Evolutionary conservation across 2,888 invertebrate genomes (phyloP), one percentile per base, ranked within the genome.

Genomic region (Erynnis tages): DNA sequence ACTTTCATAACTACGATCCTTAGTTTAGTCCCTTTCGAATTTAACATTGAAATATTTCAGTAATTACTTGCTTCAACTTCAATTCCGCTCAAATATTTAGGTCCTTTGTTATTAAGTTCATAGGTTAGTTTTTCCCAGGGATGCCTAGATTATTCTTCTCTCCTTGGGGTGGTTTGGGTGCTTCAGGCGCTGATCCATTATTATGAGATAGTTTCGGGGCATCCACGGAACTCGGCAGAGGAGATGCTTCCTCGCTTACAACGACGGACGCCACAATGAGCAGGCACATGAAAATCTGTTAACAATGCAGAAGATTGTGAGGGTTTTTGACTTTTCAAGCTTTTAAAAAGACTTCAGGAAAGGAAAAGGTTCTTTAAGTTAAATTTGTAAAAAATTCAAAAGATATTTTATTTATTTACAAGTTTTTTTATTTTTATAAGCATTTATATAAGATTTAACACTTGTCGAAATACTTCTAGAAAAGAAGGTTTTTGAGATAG

Each of bases 231-330:
- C 46, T 13, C 4, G 37, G 45, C 7, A 10, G n/a, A 8, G 13
- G 25, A 2, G 40, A 34, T 4, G 35, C 25, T 3, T 30, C 34
- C 47, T 53, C 45, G 23, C 46, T 21, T 4, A 53, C 38, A 21
- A 53, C 13, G 45, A 45, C n/a, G 3, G 77, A 65, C 0, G 73
- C 78, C 63, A 84, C 59, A 73, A 83, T 60, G 54, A 85, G 60
- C 25, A 83, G 59, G 53, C 79, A 80, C 0, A 75, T 62, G 41
- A 81, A 60, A 32, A 82, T 55, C 83, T 84, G 66, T 14, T 40
- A 14, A 43, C 14, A 35, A 47, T 14, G 1, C 14, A 21, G 25
- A 7, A 4, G 17, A 25, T 10, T 16, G 11, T 1, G 13, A 30
- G 4, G 10, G n/a, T n/a, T n/a, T n/a, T n/a, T n/a, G n/a, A n/a